phyloP scores from a whole-genome alignment of 1,140 invertebrate genomes.

The Sinella curviseta region DNA sequence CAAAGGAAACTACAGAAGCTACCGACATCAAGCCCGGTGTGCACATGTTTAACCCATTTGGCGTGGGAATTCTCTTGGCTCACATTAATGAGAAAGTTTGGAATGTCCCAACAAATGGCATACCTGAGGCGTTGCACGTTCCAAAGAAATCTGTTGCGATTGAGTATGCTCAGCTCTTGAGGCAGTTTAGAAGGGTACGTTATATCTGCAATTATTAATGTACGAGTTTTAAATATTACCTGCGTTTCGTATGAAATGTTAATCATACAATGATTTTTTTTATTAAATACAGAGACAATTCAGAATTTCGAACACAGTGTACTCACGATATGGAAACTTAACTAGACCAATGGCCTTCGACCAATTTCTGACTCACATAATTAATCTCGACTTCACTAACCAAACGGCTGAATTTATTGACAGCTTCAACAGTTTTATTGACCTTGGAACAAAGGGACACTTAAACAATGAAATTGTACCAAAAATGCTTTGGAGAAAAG shows the following conservation, averaged over 20 bases:
- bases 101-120: constrained; percentile 33
- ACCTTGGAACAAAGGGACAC: constrained; percentile 23
- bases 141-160: constrained; percentile 7
- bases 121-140: constrained; percentile 5
- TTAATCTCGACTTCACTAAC: constrained; percentile 26
- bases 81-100: constrained; percentile 39
- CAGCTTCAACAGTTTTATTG: constrained; percentile 21
- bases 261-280: constrained; percentile 11
- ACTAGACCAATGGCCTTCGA: constrained; percentile 7
- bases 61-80: constrained; percentile 35
- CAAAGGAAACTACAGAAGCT: constrained; percentile 4
- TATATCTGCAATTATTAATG: too few species aligned
- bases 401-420: constrained; percentile 5
- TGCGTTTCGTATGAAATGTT: not conserved
- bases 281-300: constrained; percentile 13
- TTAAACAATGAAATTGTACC: constrained; percentile 34
- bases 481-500: constrained; percentile 26
- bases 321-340: constrained; percentile 24
- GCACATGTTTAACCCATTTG: constrained; percentile 31
- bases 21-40: not conserved
- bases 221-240: too few species aligned
- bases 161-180: constrained; percentile 23
- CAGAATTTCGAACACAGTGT: constrained; percentile 27
- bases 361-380: constrained; percentile 23
- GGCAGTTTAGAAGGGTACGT: not conserved